Base-by-base conservation (phyloP, 2,113 vertebrate species). In the Lucifuga dentata region DNA sequence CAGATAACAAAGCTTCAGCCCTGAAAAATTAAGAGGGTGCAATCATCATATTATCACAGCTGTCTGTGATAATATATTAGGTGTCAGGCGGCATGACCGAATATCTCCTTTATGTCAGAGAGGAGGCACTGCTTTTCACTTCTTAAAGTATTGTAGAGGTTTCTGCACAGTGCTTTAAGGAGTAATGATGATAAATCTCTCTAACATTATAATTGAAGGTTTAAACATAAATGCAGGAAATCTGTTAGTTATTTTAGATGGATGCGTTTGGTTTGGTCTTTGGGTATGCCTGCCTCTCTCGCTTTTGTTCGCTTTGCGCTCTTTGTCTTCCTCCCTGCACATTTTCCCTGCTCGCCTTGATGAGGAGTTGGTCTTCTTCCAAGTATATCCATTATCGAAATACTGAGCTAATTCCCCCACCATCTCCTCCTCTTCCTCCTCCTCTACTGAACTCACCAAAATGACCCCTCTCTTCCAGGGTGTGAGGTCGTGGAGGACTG, bases 351-450 rank as follows among this genome's bases (percentile, higher is more conserved):
- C n/a, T 36, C 40, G 43, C 53, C 24, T 55, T 35, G 61, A 80
- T 72, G 65, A 86, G 67, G 17, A 11, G 21, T 81, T 89, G 84
- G 78, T 35, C 60, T 70, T 70, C 64, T 68, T 88, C 84, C 84
- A 79, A 68, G 46, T 55, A 78, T 86, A 68, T 76, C 66, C 73
- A 83, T 87, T 84, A 73, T 83, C 40, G 8, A 86, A 88, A 83
- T 62, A 62, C 80, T 78, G 43, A 83, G 74, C 70, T 80, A 86
- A 83, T 83, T 80, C 62, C 66, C 53, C 12, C 70, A 66, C 15
- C 13, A 53, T 78, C 51, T 82, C 53, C 45, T 40, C 12, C 49
- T 45, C 21, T 38, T 24, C n/a, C 46, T 46, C 40, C 13, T n/a
- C 17, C 29, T 53, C 7, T 15, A 4, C 29, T 51, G 41, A 40